Evolutionary conservation across 2,888 invertebrate genomes (phyloP).

Genomic region (Plemyria rubiginata): DNA sequence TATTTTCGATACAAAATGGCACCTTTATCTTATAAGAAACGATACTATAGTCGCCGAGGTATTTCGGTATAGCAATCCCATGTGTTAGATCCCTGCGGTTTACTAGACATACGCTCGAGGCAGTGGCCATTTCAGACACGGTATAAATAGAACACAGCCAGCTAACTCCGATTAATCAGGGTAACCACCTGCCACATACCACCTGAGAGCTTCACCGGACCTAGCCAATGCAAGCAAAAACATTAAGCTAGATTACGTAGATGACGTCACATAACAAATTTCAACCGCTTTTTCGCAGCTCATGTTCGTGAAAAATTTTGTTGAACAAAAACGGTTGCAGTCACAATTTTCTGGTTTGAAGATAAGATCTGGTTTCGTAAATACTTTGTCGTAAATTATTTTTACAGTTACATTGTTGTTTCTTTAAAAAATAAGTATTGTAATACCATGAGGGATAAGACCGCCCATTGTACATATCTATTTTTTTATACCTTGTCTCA

Average conservation of each 20-base stretch:
- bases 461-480: too few species aligned
- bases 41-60: constrained; percentile 6
- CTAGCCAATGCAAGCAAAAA: constrained; percentile 58
- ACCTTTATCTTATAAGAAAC: constrained; percentile 6
- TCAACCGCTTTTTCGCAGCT: constrained; percentile 32
- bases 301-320: constrained; percentile 28
- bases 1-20: too few species aligned
- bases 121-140: constrained; percentile 59
- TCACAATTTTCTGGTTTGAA: constrained; percentile 17
- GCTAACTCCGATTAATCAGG: constrained; percentile 70
- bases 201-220: constrained; percentile 51
- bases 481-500: too few species aligned
- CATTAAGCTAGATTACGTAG: constrained; percentile 57
- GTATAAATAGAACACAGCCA: constrained; percentile 69
- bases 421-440: neutral
- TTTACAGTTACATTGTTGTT: neutral
- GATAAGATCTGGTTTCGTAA: constrained; percentile 12
- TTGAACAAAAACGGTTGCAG: constrained; percentile 25
- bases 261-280: constrained; percentile 56
- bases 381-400: constrained; percentile 4
- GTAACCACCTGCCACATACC: constrained; percentile 64
- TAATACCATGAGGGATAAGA: too few species aligned
- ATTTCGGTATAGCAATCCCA: constrained; percentile 21
- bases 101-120: constrained; percentile 56
- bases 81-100: constrained; percentile 57